Evolutionary conservation across 2,797 vertebrate genomes (phyloP).

Genomic region (Phalloptychus januarius): DNA sequence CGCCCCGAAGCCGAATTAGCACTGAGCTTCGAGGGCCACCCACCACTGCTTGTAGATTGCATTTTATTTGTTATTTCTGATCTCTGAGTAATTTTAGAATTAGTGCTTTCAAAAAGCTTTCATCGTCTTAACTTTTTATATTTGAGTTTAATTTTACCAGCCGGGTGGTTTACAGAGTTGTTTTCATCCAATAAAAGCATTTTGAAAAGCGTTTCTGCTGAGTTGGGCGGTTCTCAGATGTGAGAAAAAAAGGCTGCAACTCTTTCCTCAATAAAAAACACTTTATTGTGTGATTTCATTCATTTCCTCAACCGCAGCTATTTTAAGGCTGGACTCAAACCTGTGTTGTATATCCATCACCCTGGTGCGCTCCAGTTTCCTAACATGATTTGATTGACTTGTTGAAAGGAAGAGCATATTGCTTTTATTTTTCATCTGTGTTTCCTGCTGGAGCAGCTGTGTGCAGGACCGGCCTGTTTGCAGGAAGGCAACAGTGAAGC

Average conservation of each 20-base stretch:
- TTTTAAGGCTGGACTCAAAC: not conserved
- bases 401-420: not conserved
- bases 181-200: not conserved
- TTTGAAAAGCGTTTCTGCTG: not conserved
- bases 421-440: not conserved
- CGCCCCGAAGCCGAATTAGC: too few species aligned
- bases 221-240: not conserved
- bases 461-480: not conserved
- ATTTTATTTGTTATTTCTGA: not conserved
- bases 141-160: not conserved
- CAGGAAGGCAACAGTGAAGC: not conserved
- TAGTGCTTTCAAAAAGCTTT: not conserved
- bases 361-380: not conserved
- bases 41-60: too few species aligned
- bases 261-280: not conserved
- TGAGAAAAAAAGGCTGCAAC: not conserved
- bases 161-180: not conserved
- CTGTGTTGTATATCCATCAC: constrained; percentile 9
- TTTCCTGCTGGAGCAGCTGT: not conserved
- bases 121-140: not conserved
- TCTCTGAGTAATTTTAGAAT: not conserved
- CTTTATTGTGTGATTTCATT: not conserved
- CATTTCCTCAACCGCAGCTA: not conserved
- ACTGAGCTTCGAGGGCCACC: too few species aligned
- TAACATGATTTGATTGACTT: not conserved